Percentiles rank a stretch among this genome's conserved stretches.
Evolutionary conservation across 2,888 invertebrate species (phyloP).

Genomic region (Melieria picta): DNA sequence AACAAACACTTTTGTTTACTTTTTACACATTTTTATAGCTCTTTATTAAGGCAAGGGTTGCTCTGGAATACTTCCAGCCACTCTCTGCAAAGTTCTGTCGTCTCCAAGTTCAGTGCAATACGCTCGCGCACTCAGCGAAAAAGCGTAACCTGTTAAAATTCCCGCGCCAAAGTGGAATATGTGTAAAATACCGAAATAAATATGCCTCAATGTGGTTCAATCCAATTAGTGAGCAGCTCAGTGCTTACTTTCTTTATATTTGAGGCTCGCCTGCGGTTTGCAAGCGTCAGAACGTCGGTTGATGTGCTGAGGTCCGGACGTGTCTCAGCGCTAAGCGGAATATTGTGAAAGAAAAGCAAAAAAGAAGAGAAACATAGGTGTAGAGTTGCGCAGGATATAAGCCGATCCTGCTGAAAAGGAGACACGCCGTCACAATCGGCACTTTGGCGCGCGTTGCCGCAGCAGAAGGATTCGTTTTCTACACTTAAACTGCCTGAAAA

Average conservation of each 20-base stretch:
- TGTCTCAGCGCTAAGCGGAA: constrained; percentile 50
- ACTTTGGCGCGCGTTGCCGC: neutral
- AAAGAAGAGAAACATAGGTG: constrained; percentile 19
- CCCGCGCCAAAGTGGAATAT: neutral
- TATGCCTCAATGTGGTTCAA: constrained; percentile 55
- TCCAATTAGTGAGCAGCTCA: constrained; percentile 61
- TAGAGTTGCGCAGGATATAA: neutral
- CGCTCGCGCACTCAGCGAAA: neutral
- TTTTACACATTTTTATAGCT: no score
- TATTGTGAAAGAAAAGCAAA: constrained; percentile 20
- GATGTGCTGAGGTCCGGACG: constrained; percentile 64
- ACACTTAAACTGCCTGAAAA: neutral
- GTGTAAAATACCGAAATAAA: constrained; percentile 18
- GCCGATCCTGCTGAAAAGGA: neutral
- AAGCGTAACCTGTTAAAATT: neutral
- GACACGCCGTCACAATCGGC: constrained; percentile 17
- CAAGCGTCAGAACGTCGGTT: constrained; percentile 60
- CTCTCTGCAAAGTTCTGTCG: neutral
- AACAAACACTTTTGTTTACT: constrained; percentile 38
- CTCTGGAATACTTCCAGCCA: no score
- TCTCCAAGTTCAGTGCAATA: constrained; percentile 4
- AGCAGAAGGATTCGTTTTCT: neutral
- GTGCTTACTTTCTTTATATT: constrained; percentile 46
- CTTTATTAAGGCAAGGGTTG: no score
- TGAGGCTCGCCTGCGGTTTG: constrained; percentile 50